Base-by-base conservation (phyloP, 2,113 vertebrate genomes). In the Hippoglossus stenolepis region DNA sequence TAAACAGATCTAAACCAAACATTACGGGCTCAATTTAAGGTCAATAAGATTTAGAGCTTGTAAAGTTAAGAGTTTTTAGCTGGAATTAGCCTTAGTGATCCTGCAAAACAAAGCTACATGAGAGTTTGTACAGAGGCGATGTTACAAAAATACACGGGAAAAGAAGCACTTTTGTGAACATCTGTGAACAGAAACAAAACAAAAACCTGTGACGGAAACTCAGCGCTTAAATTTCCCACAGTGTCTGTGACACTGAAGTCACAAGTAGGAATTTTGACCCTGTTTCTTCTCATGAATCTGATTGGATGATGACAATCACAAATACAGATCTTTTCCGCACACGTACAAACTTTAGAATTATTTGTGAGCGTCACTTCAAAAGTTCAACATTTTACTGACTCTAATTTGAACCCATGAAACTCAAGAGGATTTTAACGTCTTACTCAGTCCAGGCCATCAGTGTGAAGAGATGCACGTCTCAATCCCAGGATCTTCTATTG, bases 391-490 rank as follows among this genome's bases (percentile, higher is more conserved):
- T 20, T 23, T 5, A 24, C 1, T 28, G 57, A 28, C 4, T 12
- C 57, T 5, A 57, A 21, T 23, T 24, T 24, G 54, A 57, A 21
- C 21, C 54, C 18, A 24, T 24, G 13, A 14, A 51, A 26, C 23
- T 24, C 40, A 9, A 7, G 13, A 67, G 24, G 49, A 40, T 51
- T 31, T 66, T 2, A 18, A 21, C 14, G 8, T 85, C 94, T 94
- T 94, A 97, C 96, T 95, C 92, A 94, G 94, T 93, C 93, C 95
- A 96, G 92, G 97, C 97, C 96, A 97, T 98, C 45, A 94, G 96
- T 91, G 94, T 94, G 80, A 91, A 94, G 91, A 88, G 94, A 90
- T 89, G 90, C 87, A 91, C 89, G 88, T 87, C 91, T 93, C 93
- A 95, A 87, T 93, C 92, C 94, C 94, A 94, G 92, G 86, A 90